phyloP scores from a whole-genome alignment of 2,113 vertebrate species.

The Leucopsar rothschildi region DNA sequence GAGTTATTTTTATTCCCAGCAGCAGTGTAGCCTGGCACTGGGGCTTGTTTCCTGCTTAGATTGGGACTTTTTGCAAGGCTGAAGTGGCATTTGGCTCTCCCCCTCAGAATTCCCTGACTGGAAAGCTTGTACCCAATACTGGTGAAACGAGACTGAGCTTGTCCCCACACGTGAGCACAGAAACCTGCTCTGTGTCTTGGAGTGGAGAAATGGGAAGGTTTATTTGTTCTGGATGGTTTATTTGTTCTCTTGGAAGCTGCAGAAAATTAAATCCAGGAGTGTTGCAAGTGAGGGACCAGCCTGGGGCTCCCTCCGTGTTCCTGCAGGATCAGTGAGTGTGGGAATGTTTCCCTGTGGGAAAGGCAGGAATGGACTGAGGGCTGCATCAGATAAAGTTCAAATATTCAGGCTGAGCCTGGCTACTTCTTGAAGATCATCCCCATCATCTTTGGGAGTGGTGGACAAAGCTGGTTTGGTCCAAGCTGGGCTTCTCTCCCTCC shows the following conservation, averaged over 20 bases:
- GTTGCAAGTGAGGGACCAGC: not conserved
- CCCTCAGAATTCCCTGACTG: not conserved
- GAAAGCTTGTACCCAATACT: not conserved
- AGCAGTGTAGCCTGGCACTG: not conserved
- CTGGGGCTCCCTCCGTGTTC: not conserved
- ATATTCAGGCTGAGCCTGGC: not conserved
- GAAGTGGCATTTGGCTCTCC: not conserved
- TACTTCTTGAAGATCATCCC: not conserved
- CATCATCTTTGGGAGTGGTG: not conserved
- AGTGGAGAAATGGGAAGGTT: not conserved
- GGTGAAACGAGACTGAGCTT: not conserved
- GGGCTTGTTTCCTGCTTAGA: not conserved
- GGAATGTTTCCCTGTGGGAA: not conserved
- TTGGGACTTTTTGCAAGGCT: not conserved
- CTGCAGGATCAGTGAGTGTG: not conserved
- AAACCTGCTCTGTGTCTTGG: not conserved
- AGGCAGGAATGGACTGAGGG: not conserved
- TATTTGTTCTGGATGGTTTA: not conserved
- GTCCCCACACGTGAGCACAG: not conserved
- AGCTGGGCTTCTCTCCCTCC: not conserved
- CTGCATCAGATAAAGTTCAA: not conserved
- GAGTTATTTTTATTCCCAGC: not conserved
- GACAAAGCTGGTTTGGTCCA: not conserved
- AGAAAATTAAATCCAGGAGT: not conserved
- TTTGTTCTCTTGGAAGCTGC: not conserved